Conservation (phyloP, 2,888 invertebrate genomes). For the Pammene fasciana region DNA sequence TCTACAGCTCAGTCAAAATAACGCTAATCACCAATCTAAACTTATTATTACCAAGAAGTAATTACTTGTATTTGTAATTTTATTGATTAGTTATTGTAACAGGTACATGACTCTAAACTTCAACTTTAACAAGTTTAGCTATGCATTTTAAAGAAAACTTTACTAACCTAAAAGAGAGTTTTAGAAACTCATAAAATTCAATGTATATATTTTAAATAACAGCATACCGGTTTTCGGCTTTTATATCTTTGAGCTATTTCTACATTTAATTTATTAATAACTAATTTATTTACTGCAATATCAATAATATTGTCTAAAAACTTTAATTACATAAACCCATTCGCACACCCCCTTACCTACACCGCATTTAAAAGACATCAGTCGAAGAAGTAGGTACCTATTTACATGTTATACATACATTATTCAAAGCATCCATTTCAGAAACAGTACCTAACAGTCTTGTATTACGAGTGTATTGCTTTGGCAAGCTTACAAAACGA, state of each 20-base stretch:
- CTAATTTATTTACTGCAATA: conserved; percentile 16
- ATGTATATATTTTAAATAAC: conserved; percentile 13
- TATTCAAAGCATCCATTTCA: neutral
- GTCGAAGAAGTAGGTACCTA: conserved; percentile 1
- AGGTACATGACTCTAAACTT: conserved; percentile 38
- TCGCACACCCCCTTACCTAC: neutral
- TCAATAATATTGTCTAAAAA: conserved; percentile 30
- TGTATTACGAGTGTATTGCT: neutral
- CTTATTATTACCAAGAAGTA: conserved; percentile 12
- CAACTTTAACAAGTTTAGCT: conserved; percentile 15
- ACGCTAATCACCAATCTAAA: conserved; percentile 21
- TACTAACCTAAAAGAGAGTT: conserved; percentile 27
- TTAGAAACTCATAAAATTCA: conserved; percentile 27
- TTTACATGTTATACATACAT: neutral
- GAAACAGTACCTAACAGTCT: neutral
- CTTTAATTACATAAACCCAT: conserved; percentile 5
- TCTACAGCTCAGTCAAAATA: conserved; percentile 5
- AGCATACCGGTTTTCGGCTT: conserved; percentile 8
- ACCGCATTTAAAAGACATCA: neutral
- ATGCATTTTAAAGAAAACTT: conserved; percentile 4
- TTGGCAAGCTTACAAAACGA: neutral
- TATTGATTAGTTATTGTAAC: conserved; percentile 21
- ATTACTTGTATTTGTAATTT: conserved; percentile 6
- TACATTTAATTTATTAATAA: neutral
- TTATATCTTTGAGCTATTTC: conserved; percentile 20